These are phyloP conservation scores for Epizoanthus illoricatus DNA, from an alignment of 92 coral and sea anemone species.

Conservation along the genomic window DNA sequence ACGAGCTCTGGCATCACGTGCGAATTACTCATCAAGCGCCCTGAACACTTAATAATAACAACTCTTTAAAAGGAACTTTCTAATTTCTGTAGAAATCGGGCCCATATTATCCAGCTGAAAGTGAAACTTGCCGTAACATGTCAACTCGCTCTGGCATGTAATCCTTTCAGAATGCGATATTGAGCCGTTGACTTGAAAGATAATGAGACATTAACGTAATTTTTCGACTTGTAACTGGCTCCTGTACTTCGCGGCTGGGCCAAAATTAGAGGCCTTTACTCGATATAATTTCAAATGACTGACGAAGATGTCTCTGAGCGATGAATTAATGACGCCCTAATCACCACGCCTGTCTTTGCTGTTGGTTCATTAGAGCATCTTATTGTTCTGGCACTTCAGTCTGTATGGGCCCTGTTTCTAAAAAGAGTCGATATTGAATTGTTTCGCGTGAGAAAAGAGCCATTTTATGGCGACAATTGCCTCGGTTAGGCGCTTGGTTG, in stretches of 20 bases:
- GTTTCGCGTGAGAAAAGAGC: slow-evolving; percentile 36
- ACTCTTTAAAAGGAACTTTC: no score
- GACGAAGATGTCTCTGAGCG: neutral
- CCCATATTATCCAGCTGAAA: no score
- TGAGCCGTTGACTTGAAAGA: neutral
- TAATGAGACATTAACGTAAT: neutral
- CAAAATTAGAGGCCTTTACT: slow-evolving; percentile 13
- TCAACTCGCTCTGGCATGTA: neutral
- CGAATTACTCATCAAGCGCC: no score
- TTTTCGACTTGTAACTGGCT: neutral
- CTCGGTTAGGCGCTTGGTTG: slow-evolving; percentile 24
- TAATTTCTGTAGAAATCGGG: no score
- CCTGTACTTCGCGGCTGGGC: neutral
- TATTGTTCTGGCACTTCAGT: neutral
- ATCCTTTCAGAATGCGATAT: neutral
- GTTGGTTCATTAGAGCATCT: neutral
- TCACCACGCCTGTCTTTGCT: neutral
- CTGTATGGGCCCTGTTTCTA: slow-evolving; percentile 22
- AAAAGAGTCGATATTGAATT: slow-evolving; percentile 12
- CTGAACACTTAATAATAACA: no score
- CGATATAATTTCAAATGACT: slow-evolving; percentile 9
- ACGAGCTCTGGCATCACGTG: no score
- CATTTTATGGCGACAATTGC: slow-evolving; percentile 33
- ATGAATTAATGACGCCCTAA: slow-evolving; percentile 16
- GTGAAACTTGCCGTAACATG: no score